Base-by-base conservation (phyloP, 2,113 vertebrate genomes). In the Puffinus mauretanicus region DNA sequence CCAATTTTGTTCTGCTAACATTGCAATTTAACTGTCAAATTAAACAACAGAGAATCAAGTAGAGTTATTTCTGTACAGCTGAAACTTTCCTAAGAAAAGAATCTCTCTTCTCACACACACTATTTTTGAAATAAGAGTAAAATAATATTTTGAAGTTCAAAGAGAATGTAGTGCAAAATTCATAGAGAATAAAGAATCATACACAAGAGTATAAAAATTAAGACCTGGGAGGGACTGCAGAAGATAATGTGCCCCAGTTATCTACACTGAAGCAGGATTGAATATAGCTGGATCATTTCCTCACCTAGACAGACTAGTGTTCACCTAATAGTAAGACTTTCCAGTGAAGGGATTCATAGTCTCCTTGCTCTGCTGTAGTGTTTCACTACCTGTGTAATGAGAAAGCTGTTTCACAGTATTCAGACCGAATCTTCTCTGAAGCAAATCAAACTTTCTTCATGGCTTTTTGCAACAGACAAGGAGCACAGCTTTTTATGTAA, bases 11-110 rank as follows among this genome's bases (percentile, higher is more conserved):
- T 92, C 62, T 80, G 29, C 6, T 94, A 92, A 92, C 65, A 49
- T 65, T 82, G 29, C 62, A 79, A 88, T 90, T 90, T 86, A 88
- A 69, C 44, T 95, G 83, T 80, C 82, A 95, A 86, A 67, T 82
- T 85, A 92, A 88, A 92, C 38, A 76, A 67, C 2, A 5, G n/a
- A 76, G 32, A 76, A 60, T 47, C 55, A 52, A 83, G 21, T 46
- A 73, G 12, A 64, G 16, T 65, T 25, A 84, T 44, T 87, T 92
- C 29, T 62, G 11, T 60, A 54, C 26, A 72, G 36, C 36, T 81
- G n/a, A 77, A 58, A 72, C 18, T 61, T 91, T 57, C 60, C 29
- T 36, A 25, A 8, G 34, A 73, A 84, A 93, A 94, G 22, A 62
- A 49, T 36, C 13, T 78, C 49, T 78, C 16, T 18, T 30, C 22